Evolutionary conservation across 2,888 invertebrate species (phyloP).

Genomic region (Tinea semifulvella): DNA sequence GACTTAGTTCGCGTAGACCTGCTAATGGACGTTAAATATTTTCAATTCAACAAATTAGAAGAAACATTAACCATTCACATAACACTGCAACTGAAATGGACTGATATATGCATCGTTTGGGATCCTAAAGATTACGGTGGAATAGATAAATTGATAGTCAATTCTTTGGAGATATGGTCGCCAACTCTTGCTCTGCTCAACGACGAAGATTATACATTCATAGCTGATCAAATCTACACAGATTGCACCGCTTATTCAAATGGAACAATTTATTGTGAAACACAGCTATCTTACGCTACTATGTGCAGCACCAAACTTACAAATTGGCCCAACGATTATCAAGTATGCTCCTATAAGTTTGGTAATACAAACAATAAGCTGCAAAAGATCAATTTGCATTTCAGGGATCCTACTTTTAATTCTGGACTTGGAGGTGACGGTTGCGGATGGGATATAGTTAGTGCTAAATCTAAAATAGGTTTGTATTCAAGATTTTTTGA

Average conservation of each 20-base stretch:
- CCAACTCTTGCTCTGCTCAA: not conserved
- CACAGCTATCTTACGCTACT: not conserved
- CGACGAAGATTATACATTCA: not conserved
- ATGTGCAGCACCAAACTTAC: conserved; percentile 2
- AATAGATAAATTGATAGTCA: not conserved
- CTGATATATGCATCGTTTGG: not conserved
- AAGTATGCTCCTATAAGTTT: conserved; percentile 4
- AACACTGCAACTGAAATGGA: not conserved
- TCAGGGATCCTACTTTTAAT: not conserved
- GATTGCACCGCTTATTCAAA: not conserved
- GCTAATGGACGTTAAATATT: not conserved
- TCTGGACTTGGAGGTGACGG: not conserved
- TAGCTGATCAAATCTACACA: not conserved
- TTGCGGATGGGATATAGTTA: conserved; percentile 1
- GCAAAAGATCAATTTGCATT: not conserved
- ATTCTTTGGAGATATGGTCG: not conserved
- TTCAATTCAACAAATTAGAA: conserved; percentile 1
- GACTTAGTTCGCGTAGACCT: not conserved
- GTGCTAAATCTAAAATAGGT: not conserved
- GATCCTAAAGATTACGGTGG: conserved; percentile 1
- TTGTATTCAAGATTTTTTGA: not conserved
- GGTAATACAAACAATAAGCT: not conserved
- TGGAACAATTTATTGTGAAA: not conserved
- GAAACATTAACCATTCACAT: conserved; percentile 1
- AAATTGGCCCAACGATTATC: conserved; percentile 5